These are phyloP conservation scores for Polydrusus pterygomalis DNA, from an alignment of 2,888 invertebrate genomes.

Conservation along the genomic window DNA sequence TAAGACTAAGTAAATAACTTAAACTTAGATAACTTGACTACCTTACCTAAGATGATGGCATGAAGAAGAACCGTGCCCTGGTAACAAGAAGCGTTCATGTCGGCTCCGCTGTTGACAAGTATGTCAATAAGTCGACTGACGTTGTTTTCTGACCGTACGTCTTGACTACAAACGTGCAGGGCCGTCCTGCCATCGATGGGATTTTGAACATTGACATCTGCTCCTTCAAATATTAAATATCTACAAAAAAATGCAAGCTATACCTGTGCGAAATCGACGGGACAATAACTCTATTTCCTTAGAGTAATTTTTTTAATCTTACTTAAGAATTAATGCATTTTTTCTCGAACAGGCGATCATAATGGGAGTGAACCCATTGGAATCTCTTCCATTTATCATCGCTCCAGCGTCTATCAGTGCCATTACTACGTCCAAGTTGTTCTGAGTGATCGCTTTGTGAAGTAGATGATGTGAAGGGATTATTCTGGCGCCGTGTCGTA, in stretches of 20 bases:
- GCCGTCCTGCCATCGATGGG: constrained; percentile 71
- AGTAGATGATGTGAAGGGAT: constrained; percentile 82
- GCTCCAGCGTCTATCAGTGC: constrained; percentile 76
- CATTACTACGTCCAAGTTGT: constrained; percentile 77
- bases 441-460: constrained; percentile 80
- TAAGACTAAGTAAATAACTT: too few relatives aligned
- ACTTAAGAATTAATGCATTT: constrained; percentile 72
- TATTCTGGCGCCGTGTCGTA: constrained; percentile 80
- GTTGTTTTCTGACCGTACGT: constrained; percentile 72
- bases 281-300: not conserved
- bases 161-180: constrained; percentile 79
- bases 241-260: constrained; percentile 50
- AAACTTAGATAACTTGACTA: too few relatives aligned
- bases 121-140: constrained; percentile 75
- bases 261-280: too few relatives aligned
- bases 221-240: constrained; percentile 63
- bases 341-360: constrained; percentile 74
- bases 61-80: constrained; percentile 71
- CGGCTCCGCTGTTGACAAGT: constrained; percentile 62
- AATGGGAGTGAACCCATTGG: constrained; percentile 81
- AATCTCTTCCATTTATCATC: constrained; percentile 78
- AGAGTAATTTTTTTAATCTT: too few relatives aligned
- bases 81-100: constrained; percentile 68
- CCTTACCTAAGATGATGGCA: constrained; percentile 64
- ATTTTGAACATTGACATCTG: constrained; percentile 67